Evolutionary conservation across 2,113 vertebrate genomes (phyloP), one percentile per base, ranked within the genome.

Genomic region (Formicarius rufipectus): DNA sequence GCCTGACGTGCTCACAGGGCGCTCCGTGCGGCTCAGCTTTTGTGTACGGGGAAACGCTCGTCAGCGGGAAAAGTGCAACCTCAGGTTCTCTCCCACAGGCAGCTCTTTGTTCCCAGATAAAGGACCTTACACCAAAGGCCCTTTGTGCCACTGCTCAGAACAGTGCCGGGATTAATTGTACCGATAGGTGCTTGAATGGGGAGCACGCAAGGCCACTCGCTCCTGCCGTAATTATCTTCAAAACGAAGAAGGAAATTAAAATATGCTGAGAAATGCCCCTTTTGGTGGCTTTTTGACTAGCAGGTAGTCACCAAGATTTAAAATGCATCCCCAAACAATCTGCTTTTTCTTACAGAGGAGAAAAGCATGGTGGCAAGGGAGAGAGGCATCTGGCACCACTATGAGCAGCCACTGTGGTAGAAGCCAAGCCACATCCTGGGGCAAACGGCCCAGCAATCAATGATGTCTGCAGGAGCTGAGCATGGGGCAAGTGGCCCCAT

Each of bases 31-130:
- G 86, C 92, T 95, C 74, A 4, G 91, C 92, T 96, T 98, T 97
- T 98, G 97, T 97, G 93, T 79, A 68, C 17, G 3, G 52, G 45
- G 71, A 93, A 97, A 93, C n/a, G 60, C 89, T 93, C 90, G 88
- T 98, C 97, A 96, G 97, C 95, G 93, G 97, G 97, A 97, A 97
- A 97, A 97, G 97, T 97, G 92, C 97, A 96, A 96, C 97, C 75
- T 97, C 94, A 81, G 97, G 96, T 97, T 97, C 97, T 97, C 96
- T 95, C 95, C 97, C 95, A 96, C 97, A 97, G 95, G 97, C 92
- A 75, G 96, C 84, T 94, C 97, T 98, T 98, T 98, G 97, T 98
- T 98, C 82, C 58, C 39, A 90, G 91, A 98, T 97, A 98, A 98
- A 98, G 95, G 96, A 95, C 85, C 87, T 89, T 91, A 68, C 96